Base-by-base conservation (phyloP, 2,888 invertebrate species). In the Xylocampa areola region DNA sequence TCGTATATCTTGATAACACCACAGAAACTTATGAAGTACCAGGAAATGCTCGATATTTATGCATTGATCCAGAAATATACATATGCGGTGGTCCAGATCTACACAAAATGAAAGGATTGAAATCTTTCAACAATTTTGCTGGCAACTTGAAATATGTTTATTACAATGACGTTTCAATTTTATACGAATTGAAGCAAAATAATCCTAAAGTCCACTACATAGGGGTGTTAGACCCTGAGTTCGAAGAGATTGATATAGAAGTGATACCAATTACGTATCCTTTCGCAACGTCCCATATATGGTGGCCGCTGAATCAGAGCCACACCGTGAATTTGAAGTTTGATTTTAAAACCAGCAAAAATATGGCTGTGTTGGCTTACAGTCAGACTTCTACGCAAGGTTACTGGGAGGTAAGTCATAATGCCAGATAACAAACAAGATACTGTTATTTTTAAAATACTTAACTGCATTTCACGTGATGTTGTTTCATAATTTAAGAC, bases 11-110 rank as follows among this genome's bases (percentile, higher is more conserved):
- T 32, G 98, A 98, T 88, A 94, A 96, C 41, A 96, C 96, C 77
- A 95, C 93, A 25, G 95, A 96, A 73, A 92, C 95, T 0, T 94
- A 97, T 47, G 96, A 97, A 80, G 94, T 97, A 37, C 96, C 96
- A 0, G 96, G 96, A 8, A 95, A 91, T 30, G 90, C 92, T 1
- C 88, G 86, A 95, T 83, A 95, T 95, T 95, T 98, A 62, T 97
- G 98, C 75, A 97, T 98, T 68, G 98, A 98, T 93, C 98, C 98
- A 27, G 98, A 98, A 89, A 97, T 98, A 72, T 98, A 98, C 86
- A 97, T 98, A 69, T 97, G 98, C 40, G 97, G 97, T 11, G 98
- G 98, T 2, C 97, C 98, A 1, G 97, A 97, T 84, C 87, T 97
- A 60, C 94, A 97, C 80, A 97, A 97, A 88, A 97, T 97, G 92